Evolutionary conservation across 23 tunicate genomes (phyloP), one percentile per base, ranked within the genome.

Genomic region (Styela clava): DNA sequence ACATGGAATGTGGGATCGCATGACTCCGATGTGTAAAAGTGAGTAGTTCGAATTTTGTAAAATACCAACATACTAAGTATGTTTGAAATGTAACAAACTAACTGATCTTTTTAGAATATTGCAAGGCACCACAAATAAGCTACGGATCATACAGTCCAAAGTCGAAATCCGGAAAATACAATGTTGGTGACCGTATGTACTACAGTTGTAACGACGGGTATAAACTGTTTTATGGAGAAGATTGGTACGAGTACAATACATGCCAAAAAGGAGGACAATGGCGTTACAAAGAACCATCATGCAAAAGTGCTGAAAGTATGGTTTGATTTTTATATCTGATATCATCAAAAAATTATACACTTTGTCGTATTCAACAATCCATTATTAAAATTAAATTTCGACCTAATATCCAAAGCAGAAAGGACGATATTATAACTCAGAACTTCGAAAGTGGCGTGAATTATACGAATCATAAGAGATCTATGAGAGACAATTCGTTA

Each of bases 181-280:
- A 24, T 73, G 44, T 23, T 20, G 78, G 78, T 24, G 78, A 73
- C 16, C 36, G 78, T 16, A 28, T 73, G 26, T 73, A 73, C 61
- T 73, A 73, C 61, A 1, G 2, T 31, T 73, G 78, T 31, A 35
- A 73, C 19, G 78, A 73, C 20, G 78, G 78, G 27, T 73, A 73
- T 31, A 73, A 34, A 35, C 61, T 33, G 61, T 34, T 16, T 24
- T 73, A 73, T 31, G 44, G 22, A 0, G 18, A 73, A 1, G 78
- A 73, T 73, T 73, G 78, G 78, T 73, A 33, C 56, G 78, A 73
- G 27, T 73, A 73, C 61, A 73, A 34, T 31, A 73, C 56, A 16
- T 73, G 78, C 27, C 30, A 24, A 31, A 1, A 35, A 1, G 44
- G 32, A 23, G 78, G 78, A 1, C 24, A n/a, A 18, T 73, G 78